Conservation (phyloP, 2,797 vertebrate species). For the Liasis olivaceus region DNA sequence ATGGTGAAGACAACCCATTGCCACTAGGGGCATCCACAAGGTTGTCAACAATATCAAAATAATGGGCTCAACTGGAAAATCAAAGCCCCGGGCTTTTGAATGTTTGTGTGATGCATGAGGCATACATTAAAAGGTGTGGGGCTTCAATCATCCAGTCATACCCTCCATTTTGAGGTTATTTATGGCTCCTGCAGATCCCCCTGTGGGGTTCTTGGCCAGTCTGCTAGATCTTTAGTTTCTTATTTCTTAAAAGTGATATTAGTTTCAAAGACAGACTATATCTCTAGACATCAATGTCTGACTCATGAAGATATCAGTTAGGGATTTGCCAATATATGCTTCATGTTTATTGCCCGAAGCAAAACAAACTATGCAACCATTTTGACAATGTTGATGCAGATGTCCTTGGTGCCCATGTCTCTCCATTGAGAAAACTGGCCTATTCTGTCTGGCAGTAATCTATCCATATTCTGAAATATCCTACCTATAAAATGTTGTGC, state of each 20-base stretch:
- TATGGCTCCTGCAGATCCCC: background rate
- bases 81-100: background rate
- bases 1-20: background rate
- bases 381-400: background rate
- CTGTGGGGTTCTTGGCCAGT: background rate
- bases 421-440: background rate
- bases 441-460: background rate
- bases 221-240: background rate
- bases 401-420: background rate
- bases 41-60: background rate
- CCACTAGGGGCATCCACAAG: background rate
- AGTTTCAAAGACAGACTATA: background rate
- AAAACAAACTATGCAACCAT: background rate
- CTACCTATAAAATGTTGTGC: background rate
- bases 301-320: background rate
- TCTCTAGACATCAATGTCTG: background rate
- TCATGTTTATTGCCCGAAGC: background rate
- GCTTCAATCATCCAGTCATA: background rate
- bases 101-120: background rate
- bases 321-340: background rate
- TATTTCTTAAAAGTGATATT: background rate
- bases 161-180: background rate
- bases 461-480: background rate
- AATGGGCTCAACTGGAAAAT: background rate
- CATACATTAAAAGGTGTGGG: background rate